Evolutionary conservation across 2,797 vertebrate species (phyloP).

Genomic region (Chrosomus eos): DNA sequence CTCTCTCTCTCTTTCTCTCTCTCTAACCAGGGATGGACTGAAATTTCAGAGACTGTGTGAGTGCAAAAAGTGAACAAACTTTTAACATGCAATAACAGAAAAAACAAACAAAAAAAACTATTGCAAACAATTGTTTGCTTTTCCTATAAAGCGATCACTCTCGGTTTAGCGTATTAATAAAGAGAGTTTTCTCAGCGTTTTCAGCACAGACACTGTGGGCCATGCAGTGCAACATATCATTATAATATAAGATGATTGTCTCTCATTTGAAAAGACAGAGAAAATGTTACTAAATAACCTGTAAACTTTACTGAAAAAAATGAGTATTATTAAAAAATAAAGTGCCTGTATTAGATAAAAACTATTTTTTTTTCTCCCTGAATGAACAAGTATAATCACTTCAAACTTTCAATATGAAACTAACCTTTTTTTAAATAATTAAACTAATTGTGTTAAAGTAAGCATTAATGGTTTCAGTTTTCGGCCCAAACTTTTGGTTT

Average conservation of each 20-base stretch:
- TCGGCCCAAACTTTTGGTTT: neutral
- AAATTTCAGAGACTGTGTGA: neutral
- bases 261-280: neutral
- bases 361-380: neutral
- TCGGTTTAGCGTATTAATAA: neutral
- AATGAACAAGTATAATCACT: neutral
- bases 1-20: conserved; percentile 12
- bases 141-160: neutral
- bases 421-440: neutral
- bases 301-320: neutral
- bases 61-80: neutral
- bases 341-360: neutral
- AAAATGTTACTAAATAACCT: neutral
- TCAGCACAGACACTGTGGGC: neutral
- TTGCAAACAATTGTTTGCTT: neutral
- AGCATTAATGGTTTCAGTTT: neutral
- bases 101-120: no score
- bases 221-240: neutral
- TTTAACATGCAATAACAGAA: neutral
- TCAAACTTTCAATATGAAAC: neutral
- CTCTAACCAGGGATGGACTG: neutral
- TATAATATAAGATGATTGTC: neutral
- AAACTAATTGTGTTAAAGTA: neutral
- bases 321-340: neutral
- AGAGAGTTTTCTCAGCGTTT: neutral